A percentile compares a stretch with the other conserved stretches of the same genome.
These are phyloP conservation scores for Crotalus tigris DNA, from an alignment of 2,113 vertebrate species.

Conservation along the genomic window DNA sequence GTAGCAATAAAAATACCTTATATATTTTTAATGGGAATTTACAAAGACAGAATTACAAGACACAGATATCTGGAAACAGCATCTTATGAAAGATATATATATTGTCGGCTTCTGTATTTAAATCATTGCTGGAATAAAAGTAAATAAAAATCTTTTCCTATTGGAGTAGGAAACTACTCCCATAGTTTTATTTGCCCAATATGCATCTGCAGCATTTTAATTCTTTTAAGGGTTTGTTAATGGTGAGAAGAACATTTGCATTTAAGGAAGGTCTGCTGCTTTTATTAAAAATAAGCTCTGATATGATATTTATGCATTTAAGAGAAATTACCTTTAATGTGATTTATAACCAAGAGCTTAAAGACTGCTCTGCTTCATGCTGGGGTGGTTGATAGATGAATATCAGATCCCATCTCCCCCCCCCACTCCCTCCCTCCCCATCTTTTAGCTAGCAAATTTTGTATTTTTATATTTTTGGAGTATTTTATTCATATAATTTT, in stretches of 20 bases:
- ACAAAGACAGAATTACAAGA: not conserved
- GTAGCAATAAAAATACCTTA: not conserved
- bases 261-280: not conserved
- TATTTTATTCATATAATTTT: not conserved
- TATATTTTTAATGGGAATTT: not conserved
- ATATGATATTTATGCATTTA: not conserved
- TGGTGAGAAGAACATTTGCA: not conserved
- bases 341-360: not conserved
- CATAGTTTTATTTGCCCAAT: not conserved
- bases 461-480: not conserved
- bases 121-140: not conserved
- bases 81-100: not conserved
- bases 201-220: not conserved
- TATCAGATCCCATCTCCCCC: not conserved
- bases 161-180: not conserved
- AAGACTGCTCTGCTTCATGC: not conserved
- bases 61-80: not conserved
- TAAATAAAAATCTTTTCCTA: not conserved
- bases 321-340: not conserved
- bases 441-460: not conserved
- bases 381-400: not conserved
- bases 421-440: not conserved
- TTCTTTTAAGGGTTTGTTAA: not conserved
- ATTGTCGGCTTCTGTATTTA: not conserved
- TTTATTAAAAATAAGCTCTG: not conserved